phyloP scores from a whole-genome alignment of 2,113 vertebrate genomes.

The Hemiscyllium ocellatum region DNA sequence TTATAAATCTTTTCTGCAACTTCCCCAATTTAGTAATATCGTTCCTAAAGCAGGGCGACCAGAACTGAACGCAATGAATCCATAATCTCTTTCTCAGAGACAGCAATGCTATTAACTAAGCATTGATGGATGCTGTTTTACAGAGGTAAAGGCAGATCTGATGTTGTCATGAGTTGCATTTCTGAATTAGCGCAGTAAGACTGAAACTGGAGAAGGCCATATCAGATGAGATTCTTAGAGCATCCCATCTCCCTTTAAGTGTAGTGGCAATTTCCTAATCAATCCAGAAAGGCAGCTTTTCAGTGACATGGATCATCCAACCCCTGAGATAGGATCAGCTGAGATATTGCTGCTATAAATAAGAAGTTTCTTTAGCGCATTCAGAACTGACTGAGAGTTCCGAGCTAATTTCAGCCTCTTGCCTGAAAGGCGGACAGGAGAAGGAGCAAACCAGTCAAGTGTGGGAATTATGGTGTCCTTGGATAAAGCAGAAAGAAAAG shows the following conservation, averaged over 20 bases:
- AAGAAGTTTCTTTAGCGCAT: background rate
- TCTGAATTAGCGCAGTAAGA: too few species aligned
- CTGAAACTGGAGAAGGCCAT: background rate
- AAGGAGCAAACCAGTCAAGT: background rate
- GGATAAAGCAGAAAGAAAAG: background rate
- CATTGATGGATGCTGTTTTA: too few species aligned
- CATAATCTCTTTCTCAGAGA: background rate
- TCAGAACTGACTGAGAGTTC: background rate
- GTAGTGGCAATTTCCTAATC: background rate
- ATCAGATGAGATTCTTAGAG: background rate
- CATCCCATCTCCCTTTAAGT: background rate
- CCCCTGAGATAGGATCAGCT: background rate
- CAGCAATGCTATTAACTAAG: background rate
- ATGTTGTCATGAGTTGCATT: background rate
- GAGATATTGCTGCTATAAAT: background rate
- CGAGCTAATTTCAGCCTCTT: background rate
- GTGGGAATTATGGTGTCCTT: background rate
- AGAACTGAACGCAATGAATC: background rate
- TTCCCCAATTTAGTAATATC: too few species aligned
- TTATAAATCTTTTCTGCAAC: too few species aligned
- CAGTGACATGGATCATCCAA: background rate
- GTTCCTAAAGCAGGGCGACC: too few species aligned
- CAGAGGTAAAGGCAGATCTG: background rate
- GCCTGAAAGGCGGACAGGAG: background rate
- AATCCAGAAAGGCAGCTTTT: background rate